These are phyloP conservation scores for Himalopsyche japonica DNA, from an alignment of 2,888 invertebrate species.

Conservation along the genomic window DNA sequence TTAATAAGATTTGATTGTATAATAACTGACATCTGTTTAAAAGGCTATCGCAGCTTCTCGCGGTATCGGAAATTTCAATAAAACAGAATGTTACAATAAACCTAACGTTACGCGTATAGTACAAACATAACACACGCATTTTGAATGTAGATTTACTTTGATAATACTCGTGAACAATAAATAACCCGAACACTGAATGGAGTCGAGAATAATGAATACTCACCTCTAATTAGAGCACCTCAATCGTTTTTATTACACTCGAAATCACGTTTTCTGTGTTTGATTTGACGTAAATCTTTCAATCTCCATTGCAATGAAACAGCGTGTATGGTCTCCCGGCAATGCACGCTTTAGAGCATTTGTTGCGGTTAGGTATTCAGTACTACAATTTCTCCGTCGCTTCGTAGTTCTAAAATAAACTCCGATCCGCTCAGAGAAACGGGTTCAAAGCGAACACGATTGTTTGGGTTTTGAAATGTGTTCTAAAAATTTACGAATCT, in stretches of 20 bases:
- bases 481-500: background rate
- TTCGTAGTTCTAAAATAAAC: background rate
- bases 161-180: background rate
- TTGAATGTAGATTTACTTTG: too few species aligned
- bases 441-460: background rate
- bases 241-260: background rate
- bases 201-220: background rate
- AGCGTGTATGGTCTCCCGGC: background rate
- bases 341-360: background rate
- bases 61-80: too few species aligned
- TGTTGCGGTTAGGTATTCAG: background rate
- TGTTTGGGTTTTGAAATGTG: background rate
- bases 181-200: background rate
- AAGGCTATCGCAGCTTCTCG: too few species aligned
- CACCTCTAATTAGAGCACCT: background rate
- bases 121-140: too few species aligned
- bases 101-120: too few species aligned
- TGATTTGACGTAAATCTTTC: background rate
- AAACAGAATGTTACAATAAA: too few species aligned
- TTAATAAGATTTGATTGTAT: too few species aligned
- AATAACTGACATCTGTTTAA: too few species aligned
- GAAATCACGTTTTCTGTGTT: background rate
- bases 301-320: background rate
- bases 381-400: background rate
- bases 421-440: background rate